phyloP scores from a whole-genome alignment of 2,888 invertebrate genomes.

The Drosophila yooni region DNA sequence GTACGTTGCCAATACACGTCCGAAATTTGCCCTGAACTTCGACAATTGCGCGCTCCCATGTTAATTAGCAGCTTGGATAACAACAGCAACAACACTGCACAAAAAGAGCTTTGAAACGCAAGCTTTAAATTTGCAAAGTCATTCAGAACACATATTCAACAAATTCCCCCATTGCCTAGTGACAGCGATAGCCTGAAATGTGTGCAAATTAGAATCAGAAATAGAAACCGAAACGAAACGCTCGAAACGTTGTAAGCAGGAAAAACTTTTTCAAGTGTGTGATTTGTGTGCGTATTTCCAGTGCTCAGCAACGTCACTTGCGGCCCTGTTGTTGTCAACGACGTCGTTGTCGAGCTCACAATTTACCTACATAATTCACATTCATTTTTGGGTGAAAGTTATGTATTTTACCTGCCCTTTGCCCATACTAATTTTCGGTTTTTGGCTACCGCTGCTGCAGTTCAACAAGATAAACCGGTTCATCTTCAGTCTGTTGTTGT shows the following conservation, averaged over 20 bases:
- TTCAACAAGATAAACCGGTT: conserved; percentile 48
- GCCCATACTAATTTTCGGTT: conserved; percentile 26
- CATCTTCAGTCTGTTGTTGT: conserved; percentile 23
- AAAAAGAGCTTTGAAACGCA: conserved; percentile 43
- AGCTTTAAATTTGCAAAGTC: conserved; percentile 64
- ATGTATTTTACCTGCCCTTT: conserved; percentile 44
- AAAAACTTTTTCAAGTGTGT: conserved; percentile 27
- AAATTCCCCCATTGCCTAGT: conserved; percentile 4
- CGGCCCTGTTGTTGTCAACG: conserved; percentile 27
- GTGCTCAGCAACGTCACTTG: conserved; percentile 24
- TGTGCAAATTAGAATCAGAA: conserved; percentile 62
- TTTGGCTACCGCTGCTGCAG: conserved; percentile 2
- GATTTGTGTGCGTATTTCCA: conserved; percentile 7
- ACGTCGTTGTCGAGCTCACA: conserved; percentile 2
- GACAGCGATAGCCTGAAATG: conserved; percentile 37
- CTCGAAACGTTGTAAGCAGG: conserved; percentile 38
- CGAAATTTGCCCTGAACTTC: conserved; percentile 54
- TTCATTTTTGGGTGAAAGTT: conserved; percentile 66
- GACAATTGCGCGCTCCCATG: conserved; percentile 59
- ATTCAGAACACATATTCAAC: conserved; percentile 33
- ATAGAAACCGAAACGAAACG: conserved; percentile 14
- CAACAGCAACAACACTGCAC: conserved; percentile 7
- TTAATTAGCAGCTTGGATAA: conserved; percentile 43
- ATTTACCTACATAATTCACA: conserved; percentile 47
- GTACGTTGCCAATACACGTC: conserved; percentile 48